Percentiles rank a stretch among this genome's conserved stretches.
These are phyloP conservation scores for Ophion ventricosus DNA, from an alignment of 2,888 invertebrate species.

Conservation along the genomic window DNA sequence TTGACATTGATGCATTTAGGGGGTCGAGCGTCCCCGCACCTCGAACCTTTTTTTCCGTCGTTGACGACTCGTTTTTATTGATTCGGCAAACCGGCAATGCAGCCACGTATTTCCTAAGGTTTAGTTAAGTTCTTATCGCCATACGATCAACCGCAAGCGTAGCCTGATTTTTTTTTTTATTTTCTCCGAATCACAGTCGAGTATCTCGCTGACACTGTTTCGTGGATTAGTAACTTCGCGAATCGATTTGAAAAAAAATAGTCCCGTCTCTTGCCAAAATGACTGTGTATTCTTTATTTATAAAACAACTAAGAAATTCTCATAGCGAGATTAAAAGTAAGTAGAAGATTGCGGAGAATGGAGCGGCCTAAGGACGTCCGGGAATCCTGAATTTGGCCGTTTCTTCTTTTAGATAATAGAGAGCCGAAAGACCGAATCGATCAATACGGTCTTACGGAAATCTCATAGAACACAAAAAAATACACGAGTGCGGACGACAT, in stretches of 20 bases:
- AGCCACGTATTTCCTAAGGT: not conserved
- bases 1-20: constrained; percentile 57
- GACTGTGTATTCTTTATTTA: not conserved
- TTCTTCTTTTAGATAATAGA: constrained; percentile 1
- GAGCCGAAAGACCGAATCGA: constrained; percentile 10
- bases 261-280: constrained; percentile 24
- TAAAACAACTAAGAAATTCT: not conserved
- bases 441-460: constrained; percentile 26
- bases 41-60: not conserved
- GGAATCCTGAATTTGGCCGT: not conserved
- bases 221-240: not conserved
- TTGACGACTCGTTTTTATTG: not conserved
- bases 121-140: constrained; percentile 39
- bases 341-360: not conserved
- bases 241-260: constrained; percentile 11
- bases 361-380: not conserved
- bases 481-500: constrained; percentile 34
- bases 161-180: not conserved
- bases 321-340: not conserved
- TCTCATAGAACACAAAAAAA: constrained; percentile 36
- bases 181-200: not conserved
- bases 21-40: constrained; percentile 14
- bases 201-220: not conserved
- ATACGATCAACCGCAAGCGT: constrained; percentile 40
- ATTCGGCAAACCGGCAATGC: not conserved